These are phyloP conservation scores for Diadophis punctatus DNA, from an alignment of 2,113 vertebrate species.

Conservation along the genomic window DNA sequence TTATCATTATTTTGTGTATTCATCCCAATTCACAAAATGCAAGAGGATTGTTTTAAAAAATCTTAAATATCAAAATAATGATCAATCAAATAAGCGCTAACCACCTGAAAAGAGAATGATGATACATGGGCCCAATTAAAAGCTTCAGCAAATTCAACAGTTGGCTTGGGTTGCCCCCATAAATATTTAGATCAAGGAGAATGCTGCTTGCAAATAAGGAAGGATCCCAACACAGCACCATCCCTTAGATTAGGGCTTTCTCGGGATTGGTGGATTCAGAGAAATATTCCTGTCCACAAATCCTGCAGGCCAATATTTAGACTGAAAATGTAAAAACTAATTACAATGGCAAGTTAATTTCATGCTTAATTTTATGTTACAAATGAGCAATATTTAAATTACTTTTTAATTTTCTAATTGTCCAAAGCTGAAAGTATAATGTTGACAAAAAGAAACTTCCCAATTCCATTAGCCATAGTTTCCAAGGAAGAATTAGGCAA, in stretches of 20 bases:
- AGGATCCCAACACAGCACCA: background rate
- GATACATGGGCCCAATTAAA: background rate
- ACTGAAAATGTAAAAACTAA: background rate
- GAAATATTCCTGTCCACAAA: background rate
- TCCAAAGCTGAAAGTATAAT: background rate
- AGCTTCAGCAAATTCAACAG: background rate
- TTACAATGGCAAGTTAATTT: background rate
- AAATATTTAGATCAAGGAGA: background rate
- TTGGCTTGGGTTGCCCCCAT: background rate
- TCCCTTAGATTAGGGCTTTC: background rate
- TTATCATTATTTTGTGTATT: background rate
- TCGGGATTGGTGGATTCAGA: background rate
- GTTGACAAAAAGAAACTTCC: background rate
- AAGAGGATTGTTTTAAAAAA: background rate
- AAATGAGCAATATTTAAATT: background rate
- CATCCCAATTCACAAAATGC: background rate
- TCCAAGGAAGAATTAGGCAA: background rate
- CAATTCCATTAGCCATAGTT: background rate
- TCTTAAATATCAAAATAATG: background rate
- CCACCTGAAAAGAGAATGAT: background rate
- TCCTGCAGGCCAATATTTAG: background rate
- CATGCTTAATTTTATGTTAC: background rate
- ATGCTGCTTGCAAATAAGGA: background rate
- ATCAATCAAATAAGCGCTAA: background rate
- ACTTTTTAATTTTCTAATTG: background rate